Conservation (phyloP, 2,797 vertebrate species). For the Sandelia bainsii region DNA sequence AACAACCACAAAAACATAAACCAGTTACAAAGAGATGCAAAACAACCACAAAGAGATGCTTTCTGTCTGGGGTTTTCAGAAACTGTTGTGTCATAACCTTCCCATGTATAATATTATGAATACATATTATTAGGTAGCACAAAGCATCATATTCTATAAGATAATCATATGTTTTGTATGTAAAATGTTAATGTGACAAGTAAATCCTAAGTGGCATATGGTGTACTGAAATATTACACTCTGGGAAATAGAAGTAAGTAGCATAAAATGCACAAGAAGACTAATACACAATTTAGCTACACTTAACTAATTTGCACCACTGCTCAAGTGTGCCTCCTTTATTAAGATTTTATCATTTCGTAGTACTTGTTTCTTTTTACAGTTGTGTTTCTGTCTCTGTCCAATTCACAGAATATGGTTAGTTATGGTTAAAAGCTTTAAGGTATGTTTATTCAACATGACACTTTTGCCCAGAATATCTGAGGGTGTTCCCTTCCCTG, state of each 20-base stretch:
- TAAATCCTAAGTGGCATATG: not conserved
- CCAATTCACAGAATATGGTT: slow-evolving; percentile 22
- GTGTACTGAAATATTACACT: not conserved
- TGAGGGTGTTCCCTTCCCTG: slow-evolving; percentile 8
- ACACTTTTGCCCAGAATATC: slow-evolving; percentile 29
- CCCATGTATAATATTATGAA: no score
- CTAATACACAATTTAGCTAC: not conserved
- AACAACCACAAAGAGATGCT: no score
- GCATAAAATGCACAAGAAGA: not conserved
- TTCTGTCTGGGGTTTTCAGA: no score
- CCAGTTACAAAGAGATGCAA: no score
- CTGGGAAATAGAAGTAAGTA: not conserved
- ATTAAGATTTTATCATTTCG: not conserved
- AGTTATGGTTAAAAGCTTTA: slow-evolving; percentile 20
- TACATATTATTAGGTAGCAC: not conserved
- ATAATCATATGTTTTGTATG: no score
- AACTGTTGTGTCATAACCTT: no score
- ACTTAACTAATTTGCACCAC: not conserved
- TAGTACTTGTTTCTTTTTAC: not conserved
- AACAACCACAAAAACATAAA: no score
- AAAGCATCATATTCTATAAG: not conserved
- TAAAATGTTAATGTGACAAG: not conserved
- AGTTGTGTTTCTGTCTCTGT: slow-evolving; percentile 32
- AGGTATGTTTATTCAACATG: slow-evolving; percentile 23
- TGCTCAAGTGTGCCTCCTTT: not conserved